Conservation (phyloP, 2,888 invertebrate genomes). For the Limulus polyphemus region DNA sequence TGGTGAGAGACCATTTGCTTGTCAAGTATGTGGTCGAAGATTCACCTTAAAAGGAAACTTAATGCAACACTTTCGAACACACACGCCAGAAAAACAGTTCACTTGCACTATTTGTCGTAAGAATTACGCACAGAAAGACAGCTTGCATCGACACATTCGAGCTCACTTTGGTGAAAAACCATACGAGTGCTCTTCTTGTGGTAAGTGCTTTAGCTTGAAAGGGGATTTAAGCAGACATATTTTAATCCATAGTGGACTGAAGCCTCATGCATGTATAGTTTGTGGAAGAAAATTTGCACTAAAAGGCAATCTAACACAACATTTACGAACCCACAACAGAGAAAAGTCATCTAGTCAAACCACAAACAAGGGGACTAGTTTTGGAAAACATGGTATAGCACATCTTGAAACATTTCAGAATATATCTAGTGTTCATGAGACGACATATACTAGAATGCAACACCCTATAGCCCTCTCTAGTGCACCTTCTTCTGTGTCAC, state of each 20-base stretch:
- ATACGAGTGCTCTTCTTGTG: conserved; percentile 19
- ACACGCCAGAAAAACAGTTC: conserved; percentile 18
- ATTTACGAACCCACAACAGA: conserved; percentile 15
- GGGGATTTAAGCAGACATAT: conserved; percentile 20
- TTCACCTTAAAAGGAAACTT: conserved; percentile 18
- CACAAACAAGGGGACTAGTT: neutral
- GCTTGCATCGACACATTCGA: conserved; percentile 18
- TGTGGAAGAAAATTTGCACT: conserved; percentile 21
- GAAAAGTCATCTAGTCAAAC: neutral
- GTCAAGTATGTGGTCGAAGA: conserved; percentile 16
- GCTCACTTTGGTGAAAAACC: conserved; percentile 22
- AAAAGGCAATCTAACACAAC: conserved; percentile 19
- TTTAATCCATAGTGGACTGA: conserved; percentile 20
- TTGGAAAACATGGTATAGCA: conserved; percentile 9
- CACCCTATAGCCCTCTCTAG: conserved; percentile 9
- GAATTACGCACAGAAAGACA: conserved; percentile 22
- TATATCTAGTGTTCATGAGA: no score
- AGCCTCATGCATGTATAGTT: conserved; percentile 20
- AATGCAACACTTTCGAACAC: conserved; percentile 20
- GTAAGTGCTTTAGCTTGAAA: conserved; percentile 19
- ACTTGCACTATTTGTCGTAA: conserved; percentile 22
- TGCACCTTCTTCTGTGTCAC: conserved; percentile 1
- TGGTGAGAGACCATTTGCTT: conserved; percentile 42
- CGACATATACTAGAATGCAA: no score
- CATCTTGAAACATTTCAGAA: neutral